Conservation (phyloP, 2,797 vertebrate species). For the Phrynocephalus guinanensis region DNA sequence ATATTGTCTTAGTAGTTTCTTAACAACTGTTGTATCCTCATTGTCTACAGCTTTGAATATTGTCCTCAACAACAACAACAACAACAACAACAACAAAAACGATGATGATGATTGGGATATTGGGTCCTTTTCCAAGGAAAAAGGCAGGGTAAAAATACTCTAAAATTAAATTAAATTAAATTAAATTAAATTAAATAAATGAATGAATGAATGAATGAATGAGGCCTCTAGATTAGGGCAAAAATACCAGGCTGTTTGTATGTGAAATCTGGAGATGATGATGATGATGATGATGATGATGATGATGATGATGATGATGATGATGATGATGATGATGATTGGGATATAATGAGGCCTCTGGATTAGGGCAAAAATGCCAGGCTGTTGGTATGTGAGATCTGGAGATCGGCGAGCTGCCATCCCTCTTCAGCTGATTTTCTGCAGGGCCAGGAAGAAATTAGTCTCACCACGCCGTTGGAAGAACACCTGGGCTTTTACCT, state of each 20-base stretch:
- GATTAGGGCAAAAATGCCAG: conserved; percentile 73
- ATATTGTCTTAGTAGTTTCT: no score
- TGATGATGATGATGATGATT: conserved; percentile 70
- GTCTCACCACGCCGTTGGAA: conserved; percentile 81
- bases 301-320: no score
- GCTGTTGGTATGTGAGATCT: conserved; percentile 79
- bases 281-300: no score
- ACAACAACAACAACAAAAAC: no score
- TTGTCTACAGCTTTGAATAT: no score
- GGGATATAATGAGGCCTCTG: conserved; percentile 76
- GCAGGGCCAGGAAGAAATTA: conserved; percentile 84
- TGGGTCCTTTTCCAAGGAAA: conserved; percentile 54
- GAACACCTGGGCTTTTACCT: conserved; percentile 82
- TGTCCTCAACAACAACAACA: no score
- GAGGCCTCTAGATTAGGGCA: conserved; percentile 77
- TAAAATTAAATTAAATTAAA: conserved; percentile 68
- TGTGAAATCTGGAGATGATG: conserved; percentile 75
- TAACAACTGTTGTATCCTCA: no score
- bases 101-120: conserved; percentile 72
- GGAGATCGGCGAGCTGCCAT: conserved; percentile 78
- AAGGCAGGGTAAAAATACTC: conserved; percentile 60
- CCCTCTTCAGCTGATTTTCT: conserved; percentile 77
- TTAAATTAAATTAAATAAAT: conserved; percentile 40
- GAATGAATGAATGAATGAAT: conserved; percentile 47
- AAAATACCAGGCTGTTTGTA: conserved; percentile 76